Base-by-base conservation (phyloP, 2,888 invertebrate species). In the Rotaria sp. region DNA sequence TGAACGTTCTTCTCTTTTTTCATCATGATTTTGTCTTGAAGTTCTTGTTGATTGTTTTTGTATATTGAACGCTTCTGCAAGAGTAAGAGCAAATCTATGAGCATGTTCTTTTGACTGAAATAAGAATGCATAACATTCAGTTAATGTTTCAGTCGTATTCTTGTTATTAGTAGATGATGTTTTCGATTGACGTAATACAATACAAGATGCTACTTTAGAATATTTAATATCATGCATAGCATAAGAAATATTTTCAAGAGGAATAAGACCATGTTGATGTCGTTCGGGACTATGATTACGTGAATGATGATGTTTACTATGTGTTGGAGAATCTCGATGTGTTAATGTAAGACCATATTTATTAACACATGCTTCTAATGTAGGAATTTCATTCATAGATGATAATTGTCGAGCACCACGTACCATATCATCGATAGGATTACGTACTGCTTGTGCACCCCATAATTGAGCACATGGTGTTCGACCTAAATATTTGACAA, bases 161-260 rank as follows among this genome's bases (percentile, higher is more conserved):
- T 84, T 52, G 18, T 3, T 4, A 35, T 35, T 35, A 21, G 18
- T 8, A 35, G 67, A 67, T 67, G 67, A 67, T 18, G 35, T 35
- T 67, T 67, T 67, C 15, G 67, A 18, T 88, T 90, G 90, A 26
- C 89, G 89, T 10, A 91, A 90, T n/a, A 90, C 89, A 86, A 91
- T 90, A 87, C 90, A 90, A 21, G 89, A 89, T 87, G 91, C 90
- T 24, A 91, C 89, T 30, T 90, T 88, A 88, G 90, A 90, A 87
- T 89, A 90, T 85, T 90, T 90, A 86, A 90, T 89, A 87, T 91
- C 91, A 88, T 91, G 91, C 13, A 90, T 90, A 41, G 90, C 91
- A 88, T 91, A 91, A 0, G 91, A 91, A 45, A 91, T 90, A 87
- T 90, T 90, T 88, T 91, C 89, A 30, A 91, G 90, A 1, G 91